Evolutionary conservation across 92 coral and sea anemone species (phyloP), one percentile per base, ranked within the genome.

Genomic region (Zoanthus solanderi): DNA sequence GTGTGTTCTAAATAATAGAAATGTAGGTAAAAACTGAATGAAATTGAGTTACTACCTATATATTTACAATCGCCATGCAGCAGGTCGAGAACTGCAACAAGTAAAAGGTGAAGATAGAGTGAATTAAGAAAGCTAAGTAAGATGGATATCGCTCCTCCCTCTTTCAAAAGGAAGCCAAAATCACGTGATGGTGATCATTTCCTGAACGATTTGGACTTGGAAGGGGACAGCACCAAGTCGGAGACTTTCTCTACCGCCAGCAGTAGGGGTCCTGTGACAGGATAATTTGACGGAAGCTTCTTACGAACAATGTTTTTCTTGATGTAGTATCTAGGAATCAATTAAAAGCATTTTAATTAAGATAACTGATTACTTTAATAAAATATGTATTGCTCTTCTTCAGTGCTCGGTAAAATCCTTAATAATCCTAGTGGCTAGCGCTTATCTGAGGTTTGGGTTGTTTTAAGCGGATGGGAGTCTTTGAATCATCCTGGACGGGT

Each of bases 241-340:
- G 92, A 89, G 44, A 96, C 99, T 76, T 78, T 88, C 57, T 94
- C 95, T 74, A 96, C 87, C 13, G 92, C 91, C 89, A 79, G 87
- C 61, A 95, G 84, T 48, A 91, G 94, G 44, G 99, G 95, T 32
- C 91, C 87, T 4, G 99, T 92, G n/a, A 96, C 90, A 7, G 99
- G 99, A 37, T 91, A 95, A 46, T 84, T 84, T 68, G 89, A 42
- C 4, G 98, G 87, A 6, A 96, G 85, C 75, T 92, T 95, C 88
- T 92, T 93, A 63, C 91, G 75, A 9, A 94, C 90, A 18, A 90
- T 83, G 8, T 90, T 93, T 14, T 89, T 83, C 85, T 95, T 89
- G 73, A 96, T 92, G 94, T 95, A 96, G 85, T 96, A 96, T 82
- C 99, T 96, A 80, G 45, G 71, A 83, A 57, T 31, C 12, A 15